phyloP scores from a whole-genome alignment of 2,888 invertebrate genomes.

The Amaurobius ferox region DNA sequence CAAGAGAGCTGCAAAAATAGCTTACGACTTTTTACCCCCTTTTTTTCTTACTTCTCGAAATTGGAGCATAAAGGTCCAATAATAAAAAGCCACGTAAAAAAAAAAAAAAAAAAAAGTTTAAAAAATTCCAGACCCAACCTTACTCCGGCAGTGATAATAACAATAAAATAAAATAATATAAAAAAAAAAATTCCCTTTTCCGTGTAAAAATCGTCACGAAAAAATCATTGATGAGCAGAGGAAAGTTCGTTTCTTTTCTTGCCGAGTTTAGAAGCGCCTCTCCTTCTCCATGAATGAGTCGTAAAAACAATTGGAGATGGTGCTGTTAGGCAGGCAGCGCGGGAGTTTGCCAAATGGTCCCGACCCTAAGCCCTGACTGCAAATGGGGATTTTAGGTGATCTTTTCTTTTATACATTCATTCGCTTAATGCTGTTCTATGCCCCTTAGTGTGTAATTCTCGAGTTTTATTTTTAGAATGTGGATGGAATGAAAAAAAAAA shows the following conservation, averaged over 20 bases:
- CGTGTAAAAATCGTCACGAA: conserved; percentile 67
- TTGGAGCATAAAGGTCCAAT: conserved; percentile 33
- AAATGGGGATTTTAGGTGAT: conserved; percentile 31
- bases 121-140: neutral
- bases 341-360: conserved; percentile 59
- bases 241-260: conserved; percentile 68
- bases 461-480: conserved; percentile 63
- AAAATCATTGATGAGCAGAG: conserved; percentile 66
- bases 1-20: conserved; percentile 68
- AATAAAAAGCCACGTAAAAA: conserved; percentile 38
- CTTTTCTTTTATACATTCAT: conserved; percentile 32
- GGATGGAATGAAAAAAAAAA: neutral
- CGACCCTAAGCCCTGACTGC: conserved; percentile 30
- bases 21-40: conserved; percentile 18
- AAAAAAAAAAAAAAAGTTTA: conserved; percentile 1
- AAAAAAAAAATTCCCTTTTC: conserved; percentile 22
- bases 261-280: conserved; percentile 38
- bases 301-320: conserved; percentile 64
- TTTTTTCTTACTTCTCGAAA: conserved; percentile 20
- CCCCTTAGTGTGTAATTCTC: conserved; percentile 64
- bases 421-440: conserved; percentile 58
- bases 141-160: conserved; percentile 60
- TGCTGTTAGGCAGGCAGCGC: conserved; percentile 33
- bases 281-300: conserved; percentile 40
- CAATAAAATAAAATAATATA: conserved; percentile 60